Base-by-base conservation (phyloP, 2,113 vertebrate genomes). In the Dipodomys ordii region DNA sequence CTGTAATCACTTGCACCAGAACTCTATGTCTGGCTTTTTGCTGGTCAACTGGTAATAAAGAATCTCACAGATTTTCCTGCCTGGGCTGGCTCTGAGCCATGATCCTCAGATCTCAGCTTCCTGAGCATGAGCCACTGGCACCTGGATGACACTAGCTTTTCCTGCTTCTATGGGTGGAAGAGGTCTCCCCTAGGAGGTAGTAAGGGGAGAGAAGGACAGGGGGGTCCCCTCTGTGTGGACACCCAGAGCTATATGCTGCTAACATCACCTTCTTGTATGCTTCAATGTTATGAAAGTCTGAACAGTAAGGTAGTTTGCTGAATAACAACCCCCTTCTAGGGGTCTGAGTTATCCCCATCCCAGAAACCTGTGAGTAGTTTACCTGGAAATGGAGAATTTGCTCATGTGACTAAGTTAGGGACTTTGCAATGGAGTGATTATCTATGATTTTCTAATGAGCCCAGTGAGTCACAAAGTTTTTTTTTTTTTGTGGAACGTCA, bases 351-450 rank as follows among this genome's bases (percentile, higher is more conserved):
- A 7, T 19, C 15, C 25, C 27, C 65, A 87, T 81, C 65, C n/a
- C 60, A 85, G 72, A 39, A 91, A 71, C 10, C 53, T 76, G 25
- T 65, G 74, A 69, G 20, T 77, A 30, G 25, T 73, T 84, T 82
- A 13, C 9, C 4, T 72, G 65, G 60, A 25, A 71, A 73, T 27
- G 71, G 11, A 12, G 27, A 78, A 23, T 95, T 88, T 76, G 60
- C 32, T 35, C 28, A 69, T 81, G 18, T 76, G 76, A 86, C 83
- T 86, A 84, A 53, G 19, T 73, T 44, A n/a, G 78, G 23, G 74
- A 46, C 88, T 93, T 88, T 62, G 77, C 84, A 77, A 53, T 87
- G 44, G 49, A 53, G 39, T 68, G 64, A 83, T 78, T 57, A 46
- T 20, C 28, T 65, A 87, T 57, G 71, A 65, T 88, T 92, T 92